Percentiles rank a stretch among this genome's conserved stretches.
Evolutionary conservation across 2,888 invertebrate species (phyloP).

Genomic region (Ctenicera cuprea): DNA sequence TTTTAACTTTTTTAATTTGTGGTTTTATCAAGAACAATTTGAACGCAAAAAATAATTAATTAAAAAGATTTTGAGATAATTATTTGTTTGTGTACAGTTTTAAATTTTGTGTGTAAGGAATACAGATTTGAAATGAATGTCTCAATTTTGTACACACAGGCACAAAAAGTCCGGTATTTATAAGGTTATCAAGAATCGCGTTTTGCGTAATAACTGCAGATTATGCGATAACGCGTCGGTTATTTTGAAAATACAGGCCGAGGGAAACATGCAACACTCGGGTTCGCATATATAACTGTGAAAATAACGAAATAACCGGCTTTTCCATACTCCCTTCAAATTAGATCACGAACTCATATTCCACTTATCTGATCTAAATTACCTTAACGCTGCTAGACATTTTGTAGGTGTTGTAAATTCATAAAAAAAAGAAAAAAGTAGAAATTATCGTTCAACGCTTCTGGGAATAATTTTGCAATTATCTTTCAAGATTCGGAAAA

Average conservation of each 20-base stretch:
- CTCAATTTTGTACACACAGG: slow-evolving; percentile 44
- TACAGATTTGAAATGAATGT: slow-evolving; percentile 37
- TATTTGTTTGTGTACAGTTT: too few relatives aligned
- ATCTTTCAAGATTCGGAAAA: slow-evolving; percentile 11
- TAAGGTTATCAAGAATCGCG: slow-evolving; percentile 61
- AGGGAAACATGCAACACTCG: slow-evolving; percentile 59
- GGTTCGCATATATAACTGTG: slow-evolving; percentile 52
- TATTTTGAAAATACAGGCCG: slow-evolving; percentile 61
- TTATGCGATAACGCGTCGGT: slow-evolving; percentile 60
- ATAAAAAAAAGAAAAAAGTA: slow-evolving; percentile 39
- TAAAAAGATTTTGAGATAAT: too few relatives aligned
- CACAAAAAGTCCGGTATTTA: slow-evolving; percentile 51
- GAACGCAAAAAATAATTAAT: too few relatives aligned
- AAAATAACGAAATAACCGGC: slow-evolving; percentile 61
- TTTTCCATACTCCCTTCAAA: slow-evolving; percentile 56
- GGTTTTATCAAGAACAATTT: too few relatives aligned
- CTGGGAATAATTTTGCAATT: slow-evolving; percentile 29
- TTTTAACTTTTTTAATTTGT: too few relatives aligned
- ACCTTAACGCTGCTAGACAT: slow-evolving; percentile 48
- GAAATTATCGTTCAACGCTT: slow-evolving; percentile 39
- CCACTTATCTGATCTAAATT: slow-evolving; percentile 55
- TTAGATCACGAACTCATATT: slow-evolving; percentile 60
- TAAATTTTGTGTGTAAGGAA: not conserved
- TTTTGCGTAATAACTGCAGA: slow-evolving; percentile 64
- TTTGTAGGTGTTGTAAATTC: slow-evolving; percentile 51